Evolutionary conservation across 2,113 vertebrate genomes (phyloP).

Genomic region (Scomber scombrus): DNA sequence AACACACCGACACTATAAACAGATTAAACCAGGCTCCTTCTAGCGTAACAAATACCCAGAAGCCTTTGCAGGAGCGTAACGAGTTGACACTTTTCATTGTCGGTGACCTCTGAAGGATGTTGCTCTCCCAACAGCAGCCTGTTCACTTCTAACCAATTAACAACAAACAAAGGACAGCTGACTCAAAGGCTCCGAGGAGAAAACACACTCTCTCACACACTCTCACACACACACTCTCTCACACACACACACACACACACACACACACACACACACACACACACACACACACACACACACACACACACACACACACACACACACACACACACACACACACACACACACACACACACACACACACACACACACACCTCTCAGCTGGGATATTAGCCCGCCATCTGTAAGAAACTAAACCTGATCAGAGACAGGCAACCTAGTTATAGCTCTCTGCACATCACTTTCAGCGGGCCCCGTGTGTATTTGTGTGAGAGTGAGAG

Average conservation of each 20-base stretch:
- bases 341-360: conserved; percentile 12
- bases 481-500: not conserved
- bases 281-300: conserved; percentile 10
- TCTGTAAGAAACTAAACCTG: conserved; percentile 54
- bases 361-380: conserved; percentile 13
- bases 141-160: conserved; percentile 68
- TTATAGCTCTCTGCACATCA: conserved; percentile 47
- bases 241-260: conserved; percentile 9
- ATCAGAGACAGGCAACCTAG: conserved; percentile 52
- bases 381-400: conserved; percentile 42
- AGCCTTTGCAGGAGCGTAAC: conserved; percentile 42
- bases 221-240: no score
- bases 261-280: conserved; percentile 4
- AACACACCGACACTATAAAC: conserved; percentile 5
- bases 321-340: conserved; percentile 1
- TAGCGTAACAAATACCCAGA: conserved; percentile 56
- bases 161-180: conserved; percentile 62
- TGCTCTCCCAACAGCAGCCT: conserved; percentile 35
- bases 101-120: conserved; percentile 69
- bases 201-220: no score
- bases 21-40: conserved; percentile 44
- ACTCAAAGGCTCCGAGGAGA: conserved; percentile 33
- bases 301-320: conserved; percentile 2
- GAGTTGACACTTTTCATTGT: conserved; percentile 56
- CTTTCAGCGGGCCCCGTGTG: conserved; percentile 9